Base-by-base conservation (phyloP, 92 coral and sea anemone genomes). In the Palythoa heliodiscus region DNA sequence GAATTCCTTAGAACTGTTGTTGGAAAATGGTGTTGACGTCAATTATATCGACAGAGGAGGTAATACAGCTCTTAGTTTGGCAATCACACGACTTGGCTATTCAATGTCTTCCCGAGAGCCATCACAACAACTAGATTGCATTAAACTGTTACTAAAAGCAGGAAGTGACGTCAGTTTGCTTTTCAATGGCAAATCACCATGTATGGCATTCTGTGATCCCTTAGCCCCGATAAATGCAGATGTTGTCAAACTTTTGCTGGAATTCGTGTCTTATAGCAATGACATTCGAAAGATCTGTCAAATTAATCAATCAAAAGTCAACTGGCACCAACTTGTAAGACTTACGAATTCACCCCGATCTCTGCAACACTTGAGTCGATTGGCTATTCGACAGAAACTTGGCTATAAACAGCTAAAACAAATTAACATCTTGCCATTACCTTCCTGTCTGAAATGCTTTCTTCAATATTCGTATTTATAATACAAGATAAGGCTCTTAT, bases 1-100 rank as follows among this genome's bases (percentile, higher is more conserved):
- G 17, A 91, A 90, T 12, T 82, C 91, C 16, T 10, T 88, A 52
- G 72, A 88, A 50, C 66, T 94, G 23, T 87, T 94, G 74, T 25
- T 94, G 54, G 89, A 90, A 70, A 81, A 86, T 60, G 98, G 95
- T 39, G 98, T 95, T 1, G 93, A 94, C 75, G 92, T 93, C 8
- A 86, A 94, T 63, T 90, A 72, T 40, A 73, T 76, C 2, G 98
- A 94, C 67, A 76, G 95, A 69, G 95, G 92, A 11, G 73, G 84
- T 14, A 94, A 94, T 24, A 61, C 95, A 5, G 95, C 98, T n/a
- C 78, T 92, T 11, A 92, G 87, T 60, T 80, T 94, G 29, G 83
- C 92, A 1, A 80, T 92, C 7, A 88, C 91, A 7, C 88, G 88
- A 39, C 75, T 86, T 14, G 85, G 78, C 15, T 87, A 83, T 74